Percentiles rank a stretch among this genome's conserved stretches.
Evolutionary conservation across 2,797 vertebrate species (phyloP).

Genomic region (Sciaenops ocellatus): DNA sequence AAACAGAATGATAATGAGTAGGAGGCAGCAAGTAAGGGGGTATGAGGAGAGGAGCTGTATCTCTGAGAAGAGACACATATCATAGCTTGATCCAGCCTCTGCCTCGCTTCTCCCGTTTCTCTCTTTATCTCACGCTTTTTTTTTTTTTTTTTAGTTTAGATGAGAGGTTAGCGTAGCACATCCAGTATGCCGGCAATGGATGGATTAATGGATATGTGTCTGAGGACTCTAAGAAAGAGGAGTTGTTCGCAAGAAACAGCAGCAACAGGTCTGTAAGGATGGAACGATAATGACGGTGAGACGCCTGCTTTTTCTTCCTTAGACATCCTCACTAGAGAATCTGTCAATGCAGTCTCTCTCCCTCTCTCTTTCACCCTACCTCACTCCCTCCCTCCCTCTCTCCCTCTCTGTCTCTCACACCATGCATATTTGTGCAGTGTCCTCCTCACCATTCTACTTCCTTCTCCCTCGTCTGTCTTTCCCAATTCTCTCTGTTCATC

Average conservation of each 20-base stretch:
- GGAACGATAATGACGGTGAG: conserved; percentile 81
- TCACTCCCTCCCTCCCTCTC: conserved; percentile 58
- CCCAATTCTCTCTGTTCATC: conserved; percentile 44
- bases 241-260: conserved; percentile 62
- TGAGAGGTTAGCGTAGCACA: conserved; percentile 52
- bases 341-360: conserved; percentile 71
- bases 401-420: conserved; percentile 55
- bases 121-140: conserved; percentile 45
- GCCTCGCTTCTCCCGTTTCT: conserved; percentile 22
- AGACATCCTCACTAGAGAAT: conserved; percentile 44
- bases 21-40: conserved; percentile 78
- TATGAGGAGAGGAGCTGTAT: conserved; percentile 70
- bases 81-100: conserved; percentile 59
- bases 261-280: conserved; percentile 86
- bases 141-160: conserved; percentile 39
- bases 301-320: conserved; percentile 51
- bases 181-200: conserved; percentile 59
- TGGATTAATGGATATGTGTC: conserved; percentile 61
- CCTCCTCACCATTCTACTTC: conserved; percentile 65
- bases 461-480: conserved; percentile 62
- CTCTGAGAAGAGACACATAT: conserved; percentile 65
- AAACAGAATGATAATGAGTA: conserved; percentile 86
- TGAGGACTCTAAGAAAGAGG: conserved; percentile 51
- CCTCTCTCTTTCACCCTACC: conserved; percentile 42
- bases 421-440: conserved; percentile 72